A percentile compares a stretch with the other conserved stretches of the same genome.
Conservation (phyloP, 2,888 invertebrate species). For the Ichneumoninae sp. region DNA sequence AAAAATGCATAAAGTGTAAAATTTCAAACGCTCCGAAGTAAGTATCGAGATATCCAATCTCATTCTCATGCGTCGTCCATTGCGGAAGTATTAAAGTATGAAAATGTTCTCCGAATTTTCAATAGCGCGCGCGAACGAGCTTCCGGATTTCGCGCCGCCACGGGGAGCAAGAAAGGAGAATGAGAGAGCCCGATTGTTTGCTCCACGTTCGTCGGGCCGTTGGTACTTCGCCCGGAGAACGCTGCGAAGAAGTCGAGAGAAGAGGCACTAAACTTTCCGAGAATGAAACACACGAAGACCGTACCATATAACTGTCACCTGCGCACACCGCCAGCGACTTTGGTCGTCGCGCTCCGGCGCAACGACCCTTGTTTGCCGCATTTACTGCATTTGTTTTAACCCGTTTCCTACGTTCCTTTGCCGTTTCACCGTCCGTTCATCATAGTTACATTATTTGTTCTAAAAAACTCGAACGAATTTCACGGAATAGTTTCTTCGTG, state of each 20-base stretch:
- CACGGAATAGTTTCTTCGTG: no score
- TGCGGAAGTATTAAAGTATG: neutral
- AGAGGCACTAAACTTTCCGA: conserved; percentile 45
- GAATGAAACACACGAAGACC: conserved; percentile 53
- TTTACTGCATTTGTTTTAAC: conserved; percentile 77
- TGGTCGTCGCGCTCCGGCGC: conserved; percentile 44
- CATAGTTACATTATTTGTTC: conserved; percentile 3
- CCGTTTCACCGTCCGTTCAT: conserved; percentile 6
- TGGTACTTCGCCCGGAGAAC: neutral
- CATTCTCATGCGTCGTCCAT: neutral
- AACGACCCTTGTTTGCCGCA: conserved; percentile 74
- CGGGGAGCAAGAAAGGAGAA: neutral
- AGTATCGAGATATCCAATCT: neutral
- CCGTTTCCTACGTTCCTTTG: conserved; percentile 53
- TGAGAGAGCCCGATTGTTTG: conserved; percentile 30
- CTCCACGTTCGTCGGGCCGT: conserved; percentile 13
- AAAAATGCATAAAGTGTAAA: neutral
- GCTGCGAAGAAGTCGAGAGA: conserved; percentile 17
- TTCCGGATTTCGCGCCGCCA: neutral
- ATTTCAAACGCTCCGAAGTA: neutral
- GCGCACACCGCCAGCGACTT: conserved; percentile 28
- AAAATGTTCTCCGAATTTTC: neutral
- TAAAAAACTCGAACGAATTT: neutral
- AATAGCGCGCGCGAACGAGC: neutral
- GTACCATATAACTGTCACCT: conserved; percentile 71